Percentiles rank a stretch among this genome's conserved stretches.
Evolutionary conservation across 2,888 invertebrate genomes (phyloP).

Genomic region (Rapana venosa): DNA sequence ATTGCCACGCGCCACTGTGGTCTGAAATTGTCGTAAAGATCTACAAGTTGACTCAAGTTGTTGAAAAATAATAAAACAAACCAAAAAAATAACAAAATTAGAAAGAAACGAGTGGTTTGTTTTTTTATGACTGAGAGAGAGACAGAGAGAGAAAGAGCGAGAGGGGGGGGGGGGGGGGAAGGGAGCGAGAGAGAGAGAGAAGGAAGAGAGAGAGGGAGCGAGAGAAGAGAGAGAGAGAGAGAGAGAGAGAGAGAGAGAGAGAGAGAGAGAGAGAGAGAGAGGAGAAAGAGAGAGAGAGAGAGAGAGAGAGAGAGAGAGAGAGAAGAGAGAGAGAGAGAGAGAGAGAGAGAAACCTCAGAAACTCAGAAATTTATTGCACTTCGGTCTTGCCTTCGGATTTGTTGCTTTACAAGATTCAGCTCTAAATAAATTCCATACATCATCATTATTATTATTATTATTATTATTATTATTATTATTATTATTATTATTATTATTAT

Average conservation of each 20-base stretch:
- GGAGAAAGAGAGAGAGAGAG: background rate
- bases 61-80: too few relatives aligned
- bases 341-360: background rate
- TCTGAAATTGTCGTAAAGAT: too few relatives aligned
- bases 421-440: too few relatives aligned
- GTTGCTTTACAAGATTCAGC: too few relatives aligned
- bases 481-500: too few relatives aligned
- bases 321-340: background rate
- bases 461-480: too few relatives aligned
- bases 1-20: too few relatives aligned
- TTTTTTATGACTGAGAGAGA: background rate
- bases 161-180: background rate
- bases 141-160: background rate
- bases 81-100: background rate
- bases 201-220: background rate
- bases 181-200: background rate
- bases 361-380: too few relatives aligned
- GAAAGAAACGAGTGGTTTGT: background rate
- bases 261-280: background rate
- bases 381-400: too few relatives aligned
- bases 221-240: background rate
- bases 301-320: background rate
- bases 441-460: too few relatives aligned
- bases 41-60: too few relatives aligned
- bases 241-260: background rate